Evolutionary conservation across 2,797 vertebrate genomes (phyloP).

Genomic region (Anas georgica): DNA sequence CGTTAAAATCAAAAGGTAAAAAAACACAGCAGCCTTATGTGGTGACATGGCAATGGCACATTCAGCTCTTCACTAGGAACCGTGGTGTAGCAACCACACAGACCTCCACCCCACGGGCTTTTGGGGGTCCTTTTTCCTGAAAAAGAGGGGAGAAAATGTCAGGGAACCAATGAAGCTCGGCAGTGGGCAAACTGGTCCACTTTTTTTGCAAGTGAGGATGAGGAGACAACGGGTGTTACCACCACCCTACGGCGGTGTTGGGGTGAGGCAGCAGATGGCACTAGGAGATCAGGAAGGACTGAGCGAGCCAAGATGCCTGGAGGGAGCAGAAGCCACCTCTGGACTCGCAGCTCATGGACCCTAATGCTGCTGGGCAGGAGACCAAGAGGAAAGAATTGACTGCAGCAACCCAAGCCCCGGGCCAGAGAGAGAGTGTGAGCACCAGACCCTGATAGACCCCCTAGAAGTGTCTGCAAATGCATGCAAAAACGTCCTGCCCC

Average conservation of each 20-base stretch:
- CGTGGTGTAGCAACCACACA: neutral
- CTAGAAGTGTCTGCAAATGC: neutral
- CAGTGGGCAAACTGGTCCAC: neutral
- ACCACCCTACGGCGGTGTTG: rapidly evolving
- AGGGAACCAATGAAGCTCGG: neutral
- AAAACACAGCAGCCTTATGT: rapidly evolving
- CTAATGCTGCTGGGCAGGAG: neutral
- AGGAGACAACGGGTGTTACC: neutral
- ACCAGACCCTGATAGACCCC: neutral
- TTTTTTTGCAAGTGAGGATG: neutral
- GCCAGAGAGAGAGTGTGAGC: neutral
- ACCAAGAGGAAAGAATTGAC: neutral
- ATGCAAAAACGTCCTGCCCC: neutral
- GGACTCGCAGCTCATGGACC: rapidly evolving
- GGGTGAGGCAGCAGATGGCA: neutral
- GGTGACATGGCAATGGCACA: neutral
- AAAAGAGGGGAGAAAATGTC: neutral
- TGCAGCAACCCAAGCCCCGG: neutral
- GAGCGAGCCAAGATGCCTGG: rapidly evolving
- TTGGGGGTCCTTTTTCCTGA: neutral
- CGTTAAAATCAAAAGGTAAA: neutral
- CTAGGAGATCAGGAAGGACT: neutral
- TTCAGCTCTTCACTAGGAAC: neutral
- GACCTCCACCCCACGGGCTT: neutral
- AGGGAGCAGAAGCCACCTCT: neutral